These are phyloP conservation scores for Catamblyrhynchus diadema DNA, from an alignment of 2,797 vertebrate genomes.

Conservation along the genomic window DNA sequence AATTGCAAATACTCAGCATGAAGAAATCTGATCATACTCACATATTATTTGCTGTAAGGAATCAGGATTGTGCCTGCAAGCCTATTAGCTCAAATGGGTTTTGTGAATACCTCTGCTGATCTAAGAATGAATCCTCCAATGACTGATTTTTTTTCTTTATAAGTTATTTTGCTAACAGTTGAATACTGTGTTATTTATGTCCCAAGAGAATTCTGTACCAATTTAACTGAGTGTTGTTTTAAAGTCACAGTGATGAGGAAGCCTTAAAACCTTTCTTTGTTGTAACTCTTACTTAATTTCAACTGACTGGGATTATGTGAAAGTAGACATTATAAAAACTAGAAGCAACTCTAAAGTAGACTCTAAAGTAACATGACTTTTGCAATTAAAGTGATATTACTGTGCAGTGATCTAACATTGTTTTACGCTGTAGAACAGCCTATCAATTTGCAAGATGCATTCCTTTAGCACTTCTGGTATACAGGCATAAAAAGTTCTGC, in stretches of 20 bases:
- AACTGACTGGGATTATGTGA: not conserved
- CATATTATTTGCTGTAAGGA: not conserved
- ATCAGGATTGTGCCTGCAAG: not conserved
- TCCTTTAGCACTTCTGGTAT: not conserved
- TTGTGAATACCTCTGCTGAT: not conserved
- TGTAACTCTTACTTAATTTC: not conserved
- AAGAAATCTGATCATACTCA: not conserved
- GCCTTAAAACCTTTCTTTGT: not conserved
- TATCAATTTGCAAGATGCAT: not conserved
- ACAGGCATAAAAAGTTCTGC: not conserved
- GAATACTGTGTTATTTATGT: not conserved
- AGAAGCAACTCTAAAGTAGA: not conserved
- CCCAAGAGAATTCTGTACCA: not conserved
- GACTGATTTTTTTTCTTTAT: not conserved
- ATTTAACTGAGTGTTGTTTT: conserved; percentile 4
- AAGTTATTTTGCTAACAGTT: not conserved
- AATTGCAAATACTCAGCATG: not conserved
- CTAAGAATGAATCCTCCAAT: not conserved
- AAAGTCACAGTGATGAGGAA: conserved; percentile 20
- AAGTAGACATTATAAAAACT: not conserved
- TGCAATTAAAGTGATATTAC: not conserved
- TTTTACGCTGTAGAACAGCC: not conserved
- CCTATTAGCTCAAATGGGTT: not conserved
- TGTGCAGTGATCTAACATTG: not conserved
- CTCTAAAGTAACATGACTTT: not conserved